Conservation (phyloP, 2,113 vertebrate genomes). For the Bubalus kerabau region DNA sequence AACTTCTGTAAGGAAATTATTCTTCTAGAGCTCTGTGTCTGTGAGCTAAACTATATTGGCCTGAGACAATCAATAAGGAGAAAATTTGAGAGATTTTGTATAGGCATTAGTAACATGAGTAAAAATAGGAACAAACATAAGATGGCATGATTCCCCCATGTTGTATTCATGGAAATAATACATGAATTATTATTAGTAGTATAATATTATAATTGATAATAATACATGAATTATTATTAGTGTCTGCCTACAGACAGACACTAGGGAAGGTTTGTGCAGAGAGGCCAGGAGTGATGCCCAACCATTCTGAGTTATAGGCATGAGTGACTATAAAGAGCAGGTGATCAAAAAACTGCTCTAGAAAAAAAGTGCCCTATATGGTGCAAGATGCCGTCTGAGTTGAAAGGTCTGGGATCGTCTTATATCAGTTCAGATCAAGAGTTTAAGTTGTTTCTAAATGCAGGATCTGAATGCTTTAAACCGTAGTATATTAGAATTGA, state of each 20-base stretch:
- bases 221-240: too few species aligned
- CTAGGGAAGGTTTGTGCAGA: not conserved
- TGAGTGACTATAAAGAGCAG: not conserved
- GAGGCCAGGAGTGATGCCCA: not conserved
- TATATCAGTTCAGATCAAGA: not conserved
- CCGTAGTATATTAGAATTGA: not conserved
- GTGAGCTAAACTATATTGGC: not conserved
- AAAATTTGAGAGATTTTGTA: not conserved
- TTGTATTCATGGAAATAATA: not conserved
- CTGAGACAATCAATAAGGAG: not conserved
- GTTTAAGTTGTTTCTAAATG: not conserved
- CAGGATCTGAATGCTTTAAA: not conserved
- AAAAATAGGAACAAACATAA: not conserved
- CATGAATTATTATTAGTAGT: too few species aligned
- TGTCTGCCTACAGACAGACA: too few species aligned
- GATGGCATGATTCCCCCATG: not conserved
- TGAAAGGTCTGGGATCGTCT: not conserved
- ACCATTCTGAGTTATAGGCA: not conserved
- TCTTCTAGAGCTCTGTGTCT: not conserved
- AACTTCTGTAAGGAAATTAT: not conserved
- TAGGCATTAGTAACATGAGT: not conserved
- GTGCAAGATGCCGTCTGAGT: not conserved
- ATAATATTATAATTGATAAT: too few species aligned
- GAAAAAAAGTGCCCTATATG: not conserved
- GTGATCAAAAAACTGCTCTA: not conserved